Conservation (phyloP, 2,113 vertebrate species). For the Tichodroma muraria region DNA sequence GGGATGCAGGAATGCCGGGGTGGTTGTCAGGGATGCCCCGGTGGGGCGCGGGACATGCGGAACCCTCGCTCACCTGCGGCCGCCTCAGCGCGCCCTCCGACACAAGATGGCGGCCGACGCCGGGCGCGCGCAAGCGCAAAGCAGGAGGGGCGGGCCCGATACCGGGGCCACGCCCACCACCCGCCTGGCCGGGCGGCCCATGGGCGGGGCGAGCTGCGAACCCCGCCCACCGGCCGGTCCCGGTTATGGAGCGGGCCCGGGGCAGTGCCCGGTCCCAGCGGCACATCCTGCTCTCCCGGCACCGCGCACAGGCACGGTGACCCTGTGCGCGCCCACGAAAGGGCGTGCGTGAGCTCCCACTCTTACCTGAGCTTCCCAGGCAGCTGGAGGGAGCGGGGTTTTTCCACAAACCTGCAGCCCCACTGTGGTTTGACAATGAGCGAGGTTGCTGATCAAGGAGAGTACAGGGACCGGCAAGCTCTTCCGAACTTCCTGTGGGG, state of each 20-base stretch:
- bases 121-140: not conserved
- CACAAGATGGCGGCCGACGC: not conserved
- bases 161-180: accelerated
- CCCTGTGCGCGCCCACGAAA: not conserved
- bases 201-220: accelerated
- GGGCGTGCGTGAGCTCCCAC: too few relatives aligned
- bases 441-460: accelerated
- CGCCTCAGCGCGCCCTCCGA: not conserved
- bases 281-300: too few relatives aligned
- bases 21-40: too few relatives aligned
- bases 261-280: too few relatives aligned
- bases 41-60: accelerated
- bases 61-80: not conserved
- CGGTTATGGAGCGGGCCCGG: accelerated
- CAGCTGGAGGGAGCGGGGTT: accelerated
- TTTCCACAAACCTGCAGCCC: not conserved
- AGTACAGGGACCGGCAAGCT: accelerated
- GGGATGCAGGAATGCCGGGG: too few relatives aligned
- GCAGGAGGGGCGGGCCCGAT: accelerated
- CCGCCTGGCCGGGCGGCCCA: accelerated
- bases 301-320: accelerated
- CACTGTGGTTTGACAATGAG: too few relatives aligned
- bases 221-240: not conserved
- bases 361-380: not conserved
- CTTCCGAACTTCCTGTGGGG: not conserved